Conservation (phyloP, 2,113 vertebrate genomes). For the Lycaon pictus region DNA sequence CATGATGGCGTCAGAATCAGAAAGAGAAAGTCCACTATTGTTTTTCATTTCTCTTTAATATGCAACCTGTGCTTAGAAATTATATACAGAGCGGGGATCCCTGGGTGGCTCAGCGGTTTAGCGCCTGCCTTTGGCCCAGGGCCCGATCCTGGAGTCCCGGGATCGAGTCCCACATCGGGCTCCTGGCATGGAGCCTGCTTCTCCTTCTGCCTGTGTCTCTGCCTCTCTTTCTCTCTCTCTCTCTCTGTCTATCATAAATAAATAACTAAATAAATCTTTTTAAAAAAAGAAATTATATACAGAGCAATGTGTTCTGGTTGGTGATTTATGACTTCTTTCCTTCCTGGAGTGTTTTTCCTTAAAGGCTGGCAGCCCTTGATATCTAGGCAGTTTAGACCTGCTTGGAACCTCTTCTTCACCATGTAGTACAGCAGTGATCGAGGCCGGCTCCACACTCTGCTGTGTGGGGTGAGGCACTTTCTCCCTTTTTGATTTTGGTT, state of each 20-base stretch:
- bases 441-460: neutral
- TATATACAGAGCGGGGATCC: neutral
- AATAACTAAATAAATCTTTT: no score
- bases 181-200: no score
- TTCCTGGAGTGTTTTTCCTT: neutral
- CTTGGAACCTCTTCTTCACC: neutral
- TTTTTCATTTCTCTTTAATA: neutral
- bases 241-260: no score
- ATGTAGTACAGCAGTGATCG: neutral
- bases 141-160: no score
- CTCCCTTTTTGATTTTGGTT: neutral
- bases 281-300: neutral
- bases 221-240: no score
- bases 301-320: neutral
- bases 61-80: neutral
- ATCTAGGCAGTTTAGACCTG: neutral
- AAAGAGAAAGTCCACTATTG: slow-evolving; percentile 38
- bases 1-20: neutral
- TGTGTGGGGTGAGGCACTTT: no score
- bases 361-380: neutral
- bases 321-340: neutral
- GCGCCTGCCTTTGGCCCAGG: no score
- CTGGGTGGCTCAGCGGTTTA: no score
- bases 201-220: no score
- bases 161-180: no score